A percentile compares a stretch with the other conserved stretches of the same genome.
These are phyloP conservation scores for Papilio machaon DNA, from an alignment of 1,140 invertebrate genomes.

Conservation along the genomic window DNA sequence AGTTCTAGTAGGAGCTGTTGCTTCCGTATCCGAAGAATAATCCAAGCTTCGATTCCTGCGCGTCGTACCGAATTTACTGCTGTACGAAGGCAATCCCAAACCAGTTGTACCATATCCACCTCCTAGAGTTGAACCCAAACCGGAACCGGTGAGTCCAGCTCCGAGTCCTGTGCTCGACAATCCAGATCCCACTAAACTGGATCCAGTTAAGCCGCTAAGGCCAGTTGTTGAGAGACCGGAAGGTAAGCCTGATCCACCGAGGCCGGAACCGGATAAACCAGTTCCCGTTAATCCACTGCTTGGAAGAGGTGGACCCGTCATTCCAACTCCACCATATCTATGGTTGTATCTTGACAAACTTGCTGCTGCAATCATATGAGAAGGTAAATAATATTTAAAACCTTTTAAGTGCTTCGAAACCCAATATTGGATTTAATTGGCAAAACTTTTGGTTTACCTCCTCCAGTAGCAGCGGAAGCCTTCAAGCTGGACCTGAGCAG, in stretches of 20 bases:
- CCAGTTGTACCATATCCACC: conserved; percentile 83
- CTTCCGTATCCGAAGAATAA: conserved; percentile 97
- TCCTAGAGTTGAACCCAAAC: conserved; percentile 68
- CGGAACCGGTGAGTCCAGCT: conserved; percentile 65
- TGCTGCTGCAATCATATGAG: conserved; percentile 56
- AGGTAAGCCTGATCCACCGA: conserved; percentile 63
- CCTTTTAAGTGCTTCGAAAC: not conserved
- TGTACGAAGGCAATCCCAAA: conserved; percentile 70
- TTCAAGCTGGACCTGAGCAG: conserved; percentile 89
- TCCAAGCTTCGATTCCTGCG: conserved; percentile 90
- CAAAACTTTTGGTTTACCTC: conserved; percentile 35
- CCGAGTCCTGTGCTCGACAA: conserved; percentile 69
- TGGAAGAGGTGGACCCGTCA: conserved; percentile 65
- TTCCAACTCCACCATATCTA: conserved; percentile 74
- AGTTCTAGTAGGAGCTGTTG: conserved; percentile 89
- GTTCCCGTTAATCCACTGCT: conserved; percentile 62
- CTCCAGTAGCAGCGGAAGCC: conserved; percentile 78
- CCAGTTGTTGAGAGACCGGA: conserved; percentile 71
- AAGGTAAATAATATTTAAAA: not conserved
- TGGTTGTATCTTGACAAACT: conserved; percentile 74
- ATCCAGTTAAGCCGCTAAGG: conserved; percentile 69
- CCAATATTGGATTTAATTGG: not conserved
- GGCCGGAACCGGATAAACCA: conserved; percentile 57
- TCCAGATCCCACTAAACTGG: conserved; percentile 72
- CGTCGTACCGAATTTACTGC: conserved; percentile 77